Evolutionary conservation across 1,140 invertebrate species (phyloP), one percentile per base, ranked within the genome.

Genomic region (Drosophila santomea): DNA sequence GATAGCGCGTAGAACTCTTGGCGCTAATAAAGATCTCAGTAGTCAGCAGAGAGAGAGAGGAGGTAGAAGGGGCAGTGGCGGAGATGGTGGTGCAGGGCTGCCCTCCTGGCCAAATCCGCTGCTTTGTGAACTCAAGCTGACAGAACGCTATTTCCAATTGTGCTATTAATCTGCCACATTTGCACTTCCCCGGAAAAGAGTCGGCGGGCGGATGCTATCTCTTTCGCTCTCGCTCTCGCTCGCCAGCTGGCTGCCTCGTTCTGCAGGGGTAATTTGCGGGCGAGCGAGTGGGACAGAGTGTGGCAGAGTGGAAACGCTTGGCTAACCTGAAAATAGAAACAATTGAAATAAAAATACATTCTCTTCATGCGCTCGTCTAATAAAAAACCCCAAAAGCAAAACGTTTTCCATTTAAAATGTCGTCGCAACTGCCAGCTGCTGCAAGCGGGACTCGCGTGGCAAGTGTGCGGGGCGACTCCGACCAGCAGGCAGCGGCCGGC

Each of bases 151-250:
- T 90, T 90, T 85, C 86, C 90, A 90, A 91, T 91, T 88, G 86
- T 78, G 80, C 90, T 91, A 91, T 91, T 91, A 91, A 91, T 91
- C 85, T 91, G 86, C 90, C 90, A 91, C 90, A 91, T 91, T 91
- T 91, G 83, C 90, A 88, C 90, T 88, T 90, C 68, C 79, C 52
- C 78, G 58, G 73, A n/a, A 47, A 54, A 39, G 66, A 67, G 52
- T 38, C 23, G 23, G 43, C 12, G 35, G 56, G 44, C 44, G 32
- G 45, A 44, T 52, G 14, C 12, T 10, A 38, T 50, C 55, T 28
- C 59, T 45, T 36, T 50, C 50, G 61, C 57, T 4, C 43, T 50
- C 50, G 61, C 57, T 4, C 43, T 50, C 50, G 61, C 57, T 4
- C 43, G 7, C 11, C 23, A 38, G 58, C 35, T 12, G 8, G 12